Evolutionary conservation across 2,113 vertebrate genomes (phyloP), one percentile per base, ranked within the genome.

Genomic region (Percopsis transmontana): DNA sequence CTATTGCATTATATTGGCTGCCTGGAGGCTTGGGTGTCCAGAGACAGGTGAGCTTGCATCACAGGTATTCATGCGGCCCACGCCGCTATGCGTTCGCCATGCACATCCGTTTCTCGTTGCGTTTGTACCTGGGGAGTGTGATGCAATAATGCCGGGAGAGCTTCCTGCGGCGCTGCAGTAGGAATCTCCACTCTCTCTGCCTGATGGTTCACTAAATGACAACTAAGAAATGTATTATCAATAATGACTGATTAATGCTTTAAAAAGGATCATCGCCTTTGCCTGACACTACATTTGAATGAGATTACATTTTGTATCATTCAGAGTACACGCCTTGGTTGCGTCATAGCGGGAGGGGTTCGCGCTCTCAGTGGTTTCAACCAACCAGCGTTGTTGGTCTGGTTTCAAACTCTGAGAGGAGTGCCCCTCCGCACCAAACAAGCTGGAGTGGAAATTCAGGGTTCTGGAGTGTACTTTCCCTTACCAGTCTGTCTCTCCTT

Each of bases 61-160:
- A 62, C 76, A 89, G 83, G 87, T 85, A 90, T 90, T 89, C 71
- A 73, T 76, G 69, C 53, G 55, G 83, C 69, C 80, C 69, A 15
- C 71, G 66, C 81, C 81, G 79, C 75, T 72, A 51, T 57, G 54
- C 73, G 48, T 47, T 82, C 47, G 19, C 76, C 64, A 6, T 33
- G 10, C 40, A 2, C 61, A 74, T 68, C 70, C 72, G 54, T 56
- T 83, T 58, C 60, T 41, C 69, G 74, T 74, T 58, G 56, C 61
- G 61, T 66, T 60, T 72, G 66, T 51, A 21, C 67, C 66, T 21
- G 33, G 53, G 52, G 63, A 60, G 62, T 14, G 73, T 81, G 79
- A 88, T 69, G 79, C 81, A 88, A 88, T 27, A 76, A 16, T 2
- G 9, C 50, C 58, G 63, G 78, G 77, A 81, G 76, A 68, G 67